A percentile compares a stretch with the other conserved stretches of the same genome.
Conservation (phyloP, 2,888 invertebrate species). For the Resseliella maxima region DNA sequence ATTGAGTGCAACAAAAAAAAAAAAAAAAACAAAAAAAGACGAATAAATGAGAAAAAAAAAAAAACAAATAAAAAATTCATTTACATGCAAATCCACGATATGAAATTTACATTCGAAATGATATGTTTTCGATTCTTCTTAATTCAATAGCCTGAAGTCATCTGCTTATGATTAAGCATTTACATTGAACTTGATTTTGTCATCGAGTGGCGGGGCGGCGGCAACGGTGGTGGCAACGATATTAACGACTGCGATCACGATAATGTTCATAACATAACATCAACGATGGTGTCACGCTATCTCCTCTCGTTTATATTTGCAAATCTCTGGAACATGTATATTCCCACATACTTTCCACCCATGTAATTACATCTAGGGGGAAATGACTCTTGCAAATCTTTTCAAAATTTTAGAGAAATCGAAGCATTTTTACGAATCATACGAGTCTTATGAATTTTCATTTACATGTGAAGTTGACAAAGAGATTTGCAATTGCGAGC, state of each 20-base stretch:
- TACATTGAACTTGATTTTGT: slow-evolving; percentile 44
- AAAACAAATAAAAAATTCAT: background rate
- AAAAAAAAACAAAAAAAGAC: background rate
- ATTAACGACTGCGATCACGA: too few relatives aligned
- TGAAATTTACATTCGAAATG: background rate
- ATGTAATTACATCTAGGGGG: too few relatives aligned
- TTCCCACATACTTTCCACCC: background rate
- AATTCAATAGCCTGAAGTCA: background rate
- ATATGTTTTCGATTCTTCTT: background rate
- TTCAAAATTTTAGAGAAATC: too few relatives aligned
- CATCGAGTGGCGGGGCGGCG: background rate
- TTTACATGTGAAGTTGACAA: too few relatives aligned
- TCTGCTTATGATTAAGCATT: background rate
- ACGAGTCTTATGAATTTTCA: too few relatives aligned
- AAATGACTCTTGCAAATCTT: too few relatives aligned
- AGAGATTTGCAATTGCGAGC: too few relatives aligned
- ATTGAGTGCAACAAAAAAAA: background rate
- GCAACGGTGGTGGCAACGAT: too few relatives aligned
- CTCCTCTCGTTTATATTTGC: background rate
- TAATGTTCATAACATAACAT: background rate
- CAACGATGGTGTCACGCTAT: background rate
- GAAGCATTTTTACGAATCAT: too few relatives aligned
- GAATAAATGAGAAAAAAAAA: background rate
- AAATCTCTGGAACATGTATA: background rate
- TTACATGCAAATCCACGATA: background rate